Percentiles rank a stretch among this genome's conserved stretches.
phyloP scores from a whole-genome alignment of 37 sponge, comb jelly and placozoan species.

The Eunapius fragilis region DNA sequence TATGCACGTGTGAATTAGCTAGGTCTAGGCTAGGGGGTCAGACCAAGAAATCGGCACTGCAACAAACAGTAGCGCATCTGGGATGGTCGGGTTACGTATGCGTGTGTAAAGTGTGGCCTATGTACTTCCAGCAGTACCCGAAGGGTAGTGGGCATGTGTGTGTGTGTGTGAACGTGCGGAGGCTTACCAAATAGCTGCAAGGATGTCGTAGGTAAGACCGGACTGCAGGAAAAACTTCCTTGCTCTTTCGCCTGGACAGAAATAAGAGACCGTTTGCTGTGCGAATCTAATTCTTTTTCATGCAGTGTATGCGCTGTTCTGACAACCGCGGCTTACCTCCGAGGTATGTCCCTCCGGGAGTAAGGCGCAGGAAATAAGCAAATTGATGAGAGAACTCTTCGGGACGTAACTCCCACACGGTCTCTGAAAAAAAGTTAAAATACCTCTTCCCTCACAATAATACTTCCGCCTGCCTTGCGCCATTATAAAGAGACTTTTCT shows the following conservation, averaged over 20 bases:
- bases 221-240: constrained; percentile 54
- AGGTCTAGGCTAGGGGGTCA: too few relatives aligned
- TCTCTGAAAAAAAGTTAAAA: neutral
- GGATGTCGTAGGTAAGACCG: constrained; percentile 4
- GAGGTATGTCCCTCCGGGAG: constrained; percentile 1
- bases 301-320: neutral
- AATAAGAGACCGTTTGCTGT: neutral
- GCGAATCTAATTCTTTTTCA: neutral
- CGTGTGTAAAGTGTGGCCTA: too few relatives aligned
- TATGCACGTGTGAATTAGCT: too few relatives aligned
- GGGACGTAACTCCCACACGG: neutral
- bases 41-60: too few relatives aligned
- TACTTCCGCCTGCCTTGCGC: neutral
- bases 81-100: too few relatives aligned
- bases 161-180: neutral
- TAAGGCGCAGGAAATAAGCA: constrained; percentile 13
- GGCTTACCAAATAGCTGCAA: constrained; percentile 44
- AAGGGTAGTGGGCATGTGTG: neutral
- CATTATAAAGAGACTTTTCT: neutral
- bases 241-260: constrained; percentile 37
- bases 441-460: neutral
- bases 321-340: neutral
- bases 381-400: constrained; percentile 15
- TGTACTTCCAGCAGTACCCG: too few relatives aligned
- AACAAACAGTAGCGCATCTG: too few relatives aligned